These are phyloP conservation scores for Pogoniulus pusillus DNA, from an alignment of 2,797 vertebrate genomes.

Conservation along the genomic window DNA sequence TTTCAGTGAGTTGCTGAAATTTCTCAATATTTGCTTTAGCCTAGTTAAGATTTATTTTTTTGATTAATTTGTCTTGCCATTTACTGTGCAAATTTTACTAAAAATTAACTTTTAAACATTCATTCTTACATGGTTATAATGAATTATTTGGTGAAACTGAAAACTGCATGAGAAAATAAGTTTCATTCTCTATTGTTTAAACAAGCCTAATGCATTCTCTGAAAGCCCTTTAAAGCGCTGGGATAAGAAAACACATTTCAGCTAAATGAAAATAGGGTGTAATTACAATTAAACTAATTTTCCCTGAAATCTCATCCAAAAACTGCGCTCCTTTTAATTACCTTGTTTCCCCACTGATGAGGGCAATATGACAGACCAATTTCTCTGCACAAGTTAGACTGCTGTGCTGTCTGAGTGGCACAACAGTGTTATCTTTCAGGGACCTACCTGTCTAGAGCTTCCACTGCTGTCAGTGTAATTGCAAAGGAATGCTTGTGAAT, in stretches of 20 bases:
- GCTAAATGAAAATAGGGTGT: slow-evolving; percentile 29
- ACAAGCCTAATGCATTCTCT: not conserved
- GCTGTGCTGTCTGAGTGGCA: not conserved
- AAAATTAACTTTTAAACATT: not conserved
- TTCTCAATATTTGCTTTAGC: not conserved
- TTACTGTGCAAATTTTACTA: not conserved
- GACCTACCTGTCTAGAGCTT: not conserved
- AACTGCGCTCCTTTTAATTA: not conserved
- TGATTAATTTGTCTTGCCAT: too few relatives aligned
- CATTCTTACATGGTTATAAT: not conserved
- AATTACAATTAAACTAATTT: slow-evolving; percentile 32
- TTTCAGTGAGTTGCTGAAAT: not conserved
- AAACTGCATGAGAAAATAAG: not conserved
- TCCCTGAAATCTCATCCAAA: slow-evolving; percentile 14
- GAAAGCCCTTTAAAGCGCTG: slow-evolving; percentile 1
- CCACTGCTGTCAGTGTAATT: not conserved
- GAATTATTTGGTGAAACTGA: not conserved
- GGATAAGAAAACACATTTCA: not conserved
- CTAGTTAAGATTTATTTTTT: not conserved
- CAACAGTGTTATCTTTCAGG: not conserved
- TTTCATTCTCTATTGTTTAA: slow-evolving; percentile 11
- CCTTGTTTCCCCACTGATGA: not conserved
- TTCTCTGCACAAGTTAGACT: not conserved
- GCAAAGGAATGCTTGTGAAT: not conserved
- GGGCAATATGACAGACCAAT: not conserved